These are phyloP conservation scores for Haliaeetus albicilla DNA, from an alignment of 2,797 vertebrate species.

Conservation along the genomic window DNA sequence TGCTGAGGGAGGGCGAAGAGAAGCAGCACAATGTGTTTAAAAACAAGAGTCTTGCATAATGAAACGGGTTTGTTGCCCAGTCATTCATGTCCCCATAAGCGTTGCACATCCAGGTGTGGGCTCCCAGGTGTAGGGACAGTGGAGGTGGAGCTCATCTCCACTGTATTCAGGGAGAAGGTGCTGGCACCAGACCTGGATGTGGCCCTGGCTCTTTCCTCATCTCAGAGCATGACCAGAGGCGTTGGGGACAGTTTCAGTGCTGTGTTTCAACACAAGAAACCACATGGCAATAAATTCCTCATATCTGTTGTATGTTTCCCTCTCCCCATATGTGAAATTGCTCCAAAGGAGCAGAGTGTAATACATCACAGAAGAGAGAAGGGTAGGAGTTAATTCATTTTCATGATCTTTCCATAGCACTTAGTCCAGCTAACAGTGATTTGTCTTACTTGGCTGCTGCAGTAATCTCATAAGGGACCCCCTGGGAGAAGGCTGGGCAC, in stretches of 20 bases:
- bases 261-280: neutral
- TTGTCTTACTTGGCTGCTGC: neutral
- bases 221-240: fast-evolving
- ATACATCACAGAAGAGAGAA: neutral
- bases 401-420: neutral
- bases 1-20: neutral
- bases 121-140: neutral
- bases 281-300: neutral
- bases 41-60: fast-evolving
- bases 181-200: neutral
- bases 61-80: neutral
- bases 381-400: conserved; percentile 15
- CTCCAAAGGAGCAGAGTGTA: neutral
- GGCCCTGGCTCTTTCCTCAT: neutral
- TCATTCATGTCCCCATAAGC: fast-evolving
- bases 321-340: neutral
- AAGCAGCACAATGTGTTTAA: neutral
- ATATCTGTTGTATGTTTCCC: fast-evolving
- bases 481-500: neutral
- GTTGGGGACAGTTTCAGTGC: neutral
- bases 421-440: neutral
- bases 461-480: neutral
- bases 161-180: neutral
- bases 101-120: neutral
- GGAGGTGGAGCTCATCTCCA: neutral